A percentile compares a stretch with the other conserved stretches of the same genome.
These are phyloP conservation scores for Cosmia pyralina DNA, from an alignment of 2,888 invertebrate species.

Conservation along the genomic window DNA sequence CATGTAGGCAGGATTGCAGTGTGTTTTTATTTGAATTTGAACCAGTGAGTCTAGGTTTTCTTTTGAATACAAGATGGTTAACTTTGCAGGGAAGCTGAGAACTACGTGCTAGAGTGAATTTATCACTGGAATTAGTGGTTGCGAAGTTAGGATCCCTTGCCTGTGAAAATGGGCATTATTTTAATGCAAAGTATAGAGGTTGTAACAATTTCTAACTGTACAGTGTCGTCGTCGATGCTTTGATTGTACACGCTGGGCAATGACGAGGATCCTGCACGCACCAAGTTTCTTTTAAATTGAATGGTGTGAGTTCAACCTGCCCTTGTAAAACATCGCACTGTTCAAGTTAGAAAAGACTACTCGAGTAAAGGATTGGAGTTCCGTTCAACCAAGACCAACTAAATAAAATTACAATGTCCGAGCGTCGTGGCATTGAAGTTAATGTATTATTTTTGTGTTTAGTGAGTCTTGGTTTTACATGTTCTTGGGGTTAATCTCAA, in stretches of 20 bases:
- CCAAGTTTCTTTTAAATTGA: slow-evolving; percentile 90
- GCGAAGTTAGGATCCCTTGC: slow-evolving; percentile 90
- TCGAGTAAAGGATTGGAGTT: slow-evolving; percentile 90
- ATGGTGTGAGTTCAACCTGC: slow-evolving; percentile 88
- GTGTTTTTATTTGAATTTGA: slow-evolving; percentile 78
- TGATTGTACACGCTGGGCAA: slow-evolving; percentile 70
- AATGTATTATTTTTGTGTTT: slow-evolving; percentile 85
- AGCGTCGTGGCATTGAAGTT: slow-evolving; percentile 77
- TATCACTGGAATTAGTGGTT: slow-evolving; percentile 87
- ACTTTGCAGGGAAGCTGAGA: slow-evolving; percentile 90
- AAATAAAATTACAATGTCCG: slow-evolving; percentile 84
- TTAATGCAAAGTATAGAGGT: slow-evolving; percentile 98
- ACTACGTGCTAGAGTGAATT: slow-evolving; percentile 87
- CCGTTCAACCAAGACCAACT: slow-evolving; percentile 91
- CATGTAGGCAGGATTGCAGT: slow-evolving; percentile 81
- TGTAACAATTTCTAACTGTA: slow-evolving; percentile 91
- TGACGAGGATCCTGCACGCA: slow-evolving; percentile 85
- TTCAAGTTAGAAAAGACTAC: slow-evolving; percentile 90
- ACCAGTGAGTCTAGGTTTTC: slow-evolving; percentile 86
- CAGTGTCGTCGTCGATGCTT: slow-evolving; percentile 84
- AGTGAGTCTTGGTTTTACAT: slow-evolving; percentile 91
- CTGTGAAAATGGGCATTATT: slow-evolving; percentile 96
- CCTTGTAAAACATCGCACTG: slow-evolving; percentile 86
- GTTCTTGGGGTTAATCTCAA: slow-evolving; percentile 79
- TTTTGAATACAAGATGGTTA: slow-evolving; percentile 87